Conservation (phyloP, 2,888 invertebrate genomes). For the Eupithecia inturbata region DNA sequence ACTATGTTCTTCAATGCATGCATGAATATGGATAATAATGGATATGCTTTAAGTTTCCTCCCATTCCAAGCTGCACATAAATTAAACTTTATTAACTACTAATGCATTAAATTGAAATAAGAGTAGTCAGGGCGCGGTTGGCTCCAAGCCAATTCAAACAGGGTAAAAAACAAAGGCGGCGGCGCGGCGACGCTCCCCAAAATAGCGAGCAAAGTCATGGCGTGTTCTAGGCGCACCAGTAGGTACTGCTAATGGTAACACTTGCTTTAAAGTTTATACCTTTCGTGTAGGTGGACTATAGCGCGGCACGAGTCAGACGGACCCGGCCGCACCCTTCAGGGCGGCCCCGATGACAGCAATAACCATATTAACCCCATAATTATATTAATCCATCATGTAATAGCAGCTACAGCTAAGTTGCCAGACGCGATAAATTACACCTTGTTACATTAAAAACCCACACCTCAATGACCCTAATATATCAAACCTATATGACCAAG, state of each 20-base stretch:
- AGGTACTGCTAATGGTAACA: conserved; percentile 43
- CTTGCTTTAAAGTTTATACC: conserved; percentile 48
- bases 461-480: conserved; percentile 43
- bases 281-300: conserved; percentile 35
- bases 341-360: conserved; percentile 45
- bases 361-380: conserved; percentile 54
- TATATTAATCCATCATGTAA: conserved; percentile 45
- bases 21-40: neutral
- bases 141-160: conserved; percentile 78
- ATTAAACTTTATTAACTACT: conserved; percentile 59
- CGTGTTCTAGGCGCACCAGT: conserved; percentile 62
- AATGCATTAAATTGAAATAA: conserved; percentile 56
- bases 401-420: conserved; percentile 17
- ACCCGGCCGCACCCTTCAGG: conserved; percentile 52
- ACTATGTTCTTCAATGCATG: neutral
- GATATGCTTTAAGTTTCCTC: neutral
- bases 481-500: conserved; percentile 33
- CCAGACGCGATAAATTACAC: conserved; percentile 32
- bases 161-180: conserved; percentile 81
- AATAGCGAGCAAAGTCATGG: conserved; percentile 83
- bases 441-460: conserved; percentile 28
- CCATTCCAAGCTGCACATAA: conserved; percentile 40
- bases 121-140: conserved; percentile 72
- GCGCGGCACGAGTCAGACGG: conserved; percentile 31
- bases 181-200: conserved; percentile 75